Evolutionary conservation across 2,888 invertebrate species (phyloP).

Genomic region (Lagria hirta): DNA sequence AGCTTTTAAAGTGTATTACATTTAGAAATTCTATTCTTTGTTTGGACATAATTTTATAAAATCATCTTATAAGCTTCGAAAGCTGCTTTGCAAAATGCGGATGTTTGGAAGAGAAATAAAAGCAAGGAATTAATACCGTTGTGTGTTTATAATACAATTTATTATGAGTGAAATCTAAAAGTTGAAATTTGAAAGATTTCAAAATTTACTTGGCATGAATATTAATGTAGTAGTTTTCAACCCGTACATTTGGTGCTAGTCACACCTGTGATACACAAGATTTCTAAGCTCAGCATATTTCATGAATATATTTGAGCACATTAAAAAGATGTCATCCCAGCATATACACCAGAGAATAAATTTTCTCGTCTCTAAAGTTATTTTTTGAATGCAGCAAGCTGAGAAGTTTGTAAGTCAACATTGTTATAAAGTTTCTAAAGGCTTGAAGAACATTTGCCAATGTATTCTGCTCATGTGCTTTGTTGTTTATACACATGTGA

Average conservation of each 20-base stretch:
- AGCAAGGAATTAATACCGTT: no score
- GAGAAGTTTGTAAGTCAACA: slow-evolving; percentile 28
- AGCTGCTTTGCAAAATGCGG: no score
- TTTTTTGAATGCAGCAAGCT: slow-evolving; percentile 26
- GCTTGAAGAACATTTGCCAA: slow-evolving; percentile 20
- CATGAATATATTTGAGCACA: slow-evolving; percentile 26
- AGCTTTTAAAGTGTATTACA: slow-evolving; percentile 13
- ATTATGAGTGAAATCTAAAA: no score
- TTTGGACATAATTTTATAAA: no score
- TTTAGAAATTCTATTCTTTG: slow-evolving; percentile 11
- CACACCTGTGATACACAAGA: slow-evolving; percentile 20
- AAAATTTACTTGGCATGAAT: slow-evolving; percentile 20
- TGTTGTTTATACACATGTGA: slow-evolving; percentile 33
- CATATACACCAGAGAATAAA: slow-evolving; percentile 25
- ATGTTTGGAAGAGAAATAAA: no score
- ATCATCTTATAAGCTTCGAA: no score
- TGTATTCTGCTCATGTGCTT: slow-evolving; percentile 28
- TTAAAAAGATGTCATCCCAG: slow-evolving; percentile 25
- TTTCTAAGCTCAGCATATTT: slow-evolving; percentile 24
- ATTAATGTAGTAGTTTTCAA: slow-evolving; percentile 22
- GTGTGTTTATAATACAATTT: no score
- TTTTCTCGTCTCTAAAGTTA: slow-evolving; percentile 19
- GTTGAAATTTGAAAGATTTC: slow-evolving; percentile 9
- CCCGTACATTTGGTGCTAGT: slow-evolving; percentile 14
- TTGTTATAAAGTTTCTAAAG: slow-evolving; percentile 27